phyloP scores from a whole-genome alignment of 2,888 invertebrate genomes.

The Metallyticus violacea region DNA sequence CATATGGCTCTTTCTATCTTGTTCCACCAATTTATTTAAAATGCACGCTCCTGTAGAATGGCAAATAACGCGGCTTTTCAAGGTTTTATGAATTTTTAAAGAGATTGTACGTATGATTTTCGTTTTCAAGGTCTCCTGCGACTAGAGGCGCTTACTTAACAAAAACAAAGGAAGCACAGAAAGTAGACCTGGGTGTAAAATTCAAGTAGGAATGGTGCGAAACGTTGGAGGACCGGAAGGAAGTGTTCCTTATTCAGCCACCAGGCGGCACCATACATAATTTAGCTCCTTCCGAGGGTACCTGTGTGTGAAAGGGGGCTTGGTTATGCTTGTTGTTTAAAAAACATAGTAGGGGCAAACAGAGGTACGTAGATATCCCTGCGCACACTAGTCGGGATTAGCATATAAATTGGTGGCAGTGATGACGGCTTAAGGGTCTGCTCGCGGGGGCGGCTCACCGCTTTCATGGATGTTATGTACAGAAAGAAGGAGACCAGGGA shows the following conservation, averaged over 20 bases:
- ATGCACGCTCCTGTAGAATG: not conserved
- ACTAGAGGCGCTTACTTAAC: not conserved
- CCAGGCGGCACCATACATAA: not conserved
- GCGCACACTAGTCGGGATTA: constrained; percentile 15
- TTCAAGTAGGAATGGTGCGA: not conserved
- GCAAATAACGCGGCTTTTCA: not conserved
- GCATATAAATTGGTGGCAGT: constrained; percentile 29
- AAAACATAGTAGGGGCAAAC: constrained; percentile 8
- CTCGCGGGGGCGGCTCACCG: not conserved
- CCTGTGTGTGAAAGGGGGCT: not conserved
- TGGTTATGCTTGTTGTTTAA: constrained; percentile 16
- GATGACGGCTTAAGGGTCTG: constrained; percentile 23
- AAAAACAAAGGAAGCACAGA: not conserved
- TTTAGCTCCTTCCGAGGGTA: not conserved
- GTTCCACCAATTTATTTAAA: not conserved
- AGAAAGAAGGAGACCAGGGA: not conserved
- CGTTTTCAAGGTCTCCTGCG: not conserved
- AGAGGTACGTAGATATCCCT: not conserved
- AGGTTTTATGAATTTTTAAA: not conserved
- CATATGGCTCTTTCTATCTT: not conserved
- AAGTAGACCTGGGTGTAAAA: not conserved
- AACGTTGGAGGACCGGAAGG: not conserved
- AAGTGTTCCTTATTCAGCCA: not conserved
- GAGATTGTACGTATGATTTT: not conserved
- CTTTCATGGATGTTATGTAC: not conserved